Conservation (phyloP, 2,888 invertebrate species). For the Serrognathus titanus region DNA sequence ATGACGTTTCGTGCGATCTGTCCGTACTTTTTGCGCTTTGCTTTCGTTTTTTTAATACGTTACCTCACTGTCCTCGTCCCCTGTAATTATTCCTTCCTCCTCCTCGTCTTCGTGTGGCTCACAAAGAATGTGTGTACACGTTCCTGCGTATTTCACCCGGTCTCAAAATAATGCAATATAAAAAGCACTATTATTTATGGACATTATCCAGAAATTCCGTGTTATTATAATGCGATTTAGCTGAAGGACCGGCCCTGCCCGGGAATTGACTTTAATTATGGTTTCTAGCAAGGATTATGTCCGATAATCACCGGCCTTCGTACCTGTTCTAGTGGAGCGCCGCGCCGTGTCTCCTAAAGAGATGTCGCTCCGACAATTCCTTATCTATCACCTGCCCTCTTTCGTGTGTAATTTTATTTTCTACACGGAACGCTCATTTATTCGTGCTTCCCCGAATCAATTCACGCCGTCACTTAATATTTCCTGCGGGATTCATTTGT, state of each 20-base stretch:
- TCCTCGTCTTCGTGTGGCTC: too few species aligned
- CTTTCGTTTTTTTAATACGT: too few species aligned
- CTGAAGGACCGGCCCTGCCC: conserved; percentile 19
- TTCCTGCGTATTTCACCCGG: too few species aligned
- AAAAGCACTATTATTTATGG: conserved; percentile 28
- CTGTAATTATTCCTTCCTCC: too few species aligned
- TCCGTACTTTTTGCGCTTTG: too few species aligned
- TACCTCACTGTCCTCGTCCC: too few species aligned
- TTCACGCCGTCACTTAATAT: background rate
- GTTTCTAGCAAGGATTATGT: conserved; percentile 27
- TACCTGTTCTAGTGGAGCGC: conserved; percentile 19
- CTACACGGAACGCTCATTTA: conserved; percentile 1
- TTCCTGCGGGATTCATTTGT: too few species aligned
- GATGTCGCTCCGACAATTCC: conserved; percentile 22
- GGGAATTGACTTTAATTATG: conserved; percentile 28
- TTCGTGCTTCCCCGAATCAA: background rate
- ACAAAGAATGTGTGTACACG: too few species aligned
- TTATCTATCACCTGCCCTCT: conserved; percentile 23
- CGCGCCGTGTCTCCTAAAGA: conserved; percentile 19
- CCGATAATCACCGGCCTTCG: conserved; percentile 27
- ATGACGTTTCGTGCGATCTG: too few species aligned
- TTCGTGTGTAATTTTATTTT: conserved; percentile 7
- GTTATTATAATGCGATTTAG: conserved; percentile 31
- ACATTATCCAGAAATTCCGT: conserved; percentile 29
- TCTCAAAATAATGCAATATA: conserved; percentile 6